A percentile compares a stretch with the other conserved stretches of the same genome.
Evolutionary conservation across 2,797 vertebrate species (phyloP).

Genomic region (Cheracebus regulus): DNA sequence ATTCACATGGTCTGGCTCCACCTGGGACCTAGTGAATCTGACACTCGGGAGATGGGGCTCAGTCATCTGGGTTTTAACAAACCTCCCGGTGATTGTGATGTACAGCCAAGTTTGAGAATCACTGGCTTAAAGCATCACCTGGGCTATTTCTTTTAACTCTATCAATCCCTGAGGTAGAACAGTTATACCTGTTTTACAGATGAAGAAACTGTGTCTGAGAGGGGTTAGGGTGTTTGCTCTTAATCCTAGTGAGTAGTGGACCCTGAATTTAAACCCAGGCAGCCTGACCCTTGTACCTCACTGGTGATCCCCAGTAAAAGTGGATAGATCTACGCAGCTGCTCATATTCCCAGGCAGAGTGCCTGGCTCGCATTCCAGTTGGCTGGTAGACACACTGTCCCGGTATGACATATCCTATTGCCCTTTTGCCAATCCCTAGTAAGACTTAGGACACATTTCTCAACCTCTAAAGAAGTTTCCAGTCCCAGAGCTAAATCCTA

Average conservation of each 20-base stretch:
- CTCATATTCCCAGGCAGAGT: fast-evolving
- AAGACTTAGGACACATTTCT: background rate
- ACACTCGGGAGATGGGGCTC: background rate
- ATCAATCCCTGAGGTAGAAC: background rate
- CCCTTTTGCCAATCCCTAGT: background rate
- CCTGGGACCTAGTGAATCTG: background rate
- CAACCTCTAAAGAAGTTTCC: background rate
- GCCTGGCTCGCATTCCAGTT: fast-evolving
- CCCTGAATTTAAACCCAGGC: background rate
- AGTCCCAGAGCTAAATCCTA: background rate
- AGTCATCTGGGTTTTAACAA: background rate
- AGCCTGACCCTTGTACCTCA: background rate
- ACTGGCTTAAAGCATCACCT: background rate
- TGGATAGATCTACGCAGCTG: fast-evolving
- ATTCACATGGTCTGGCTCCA: background rate
- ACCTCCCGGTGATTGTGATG: background rate
- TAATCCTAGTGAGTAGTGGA: fast-evolving
- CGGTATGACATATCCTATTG: background rate
- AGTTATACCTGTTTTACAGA: background rate
- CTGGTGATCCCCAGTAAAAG: background rate
- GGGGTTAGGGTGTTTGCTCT: background rate
- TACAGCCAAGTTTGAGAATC: background rate
- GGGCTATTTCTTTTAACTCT: background rate
- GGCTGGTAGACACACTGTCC: background rate
- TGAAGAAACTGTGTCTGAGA: background rate